A percentile compares a stretch with the other conserved stretches of the same genome.
These are phyloP conservation scores for Meleagris gallopavo DNA, from an alignment of 2,113 vertebrate genomes.

Conservation along the genomic window DNA sequence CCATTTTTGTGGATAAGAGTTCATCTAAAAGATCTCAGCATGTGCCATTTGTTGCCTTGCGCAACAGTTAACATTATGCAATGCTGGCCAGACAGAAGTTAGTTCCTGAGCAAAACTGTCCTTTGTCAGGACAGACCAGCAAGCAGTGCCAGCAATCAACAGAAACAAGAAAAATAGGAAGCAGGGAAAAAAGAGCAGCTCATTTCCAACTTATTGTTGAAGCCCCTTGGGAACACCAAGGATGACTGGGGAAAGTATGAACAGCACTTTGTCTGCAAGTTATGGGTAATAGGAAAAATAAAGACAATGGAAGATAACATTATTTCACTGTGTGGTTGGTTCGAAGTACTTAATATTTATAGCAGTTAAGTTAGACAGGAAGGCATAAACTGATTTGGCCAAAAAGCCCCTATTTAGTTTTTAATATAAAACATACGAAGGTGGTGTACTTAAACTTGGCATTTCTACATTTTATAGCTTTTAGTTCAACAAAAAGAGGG, in stretches of 20 bases:
- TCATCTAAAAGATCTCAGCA: background rate
- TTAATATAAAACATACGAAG: background rate
- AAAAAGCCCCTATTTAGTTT: background rate
- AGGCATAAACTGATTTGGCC: background rate
- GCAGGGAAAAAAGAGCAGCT: background rate
- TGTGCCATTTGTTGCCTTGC: background rate
- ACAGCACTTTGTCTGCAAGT: background rate
- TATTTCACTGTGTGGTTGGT: background rate
- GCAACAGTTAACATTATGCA: background rate
- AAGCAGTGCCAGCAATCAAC: background rate
- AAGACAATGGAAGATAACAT: background rate
- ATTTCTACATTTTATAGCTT: background rate
- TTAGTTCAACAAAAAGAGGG: background rate
- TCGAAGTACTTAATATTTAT: background rate
- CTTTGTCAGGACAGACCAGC: background rate
- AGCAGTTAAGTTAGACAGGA: background rate
- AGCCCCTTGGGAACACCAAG: background rate
- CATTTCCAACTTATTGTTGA: background rate
- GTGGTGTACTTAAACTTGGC: background rate
- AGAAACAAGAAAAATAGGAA: background rate
- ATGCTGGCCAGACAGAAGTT: rapidly evolving
- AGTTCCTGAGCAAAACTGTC: background rate
- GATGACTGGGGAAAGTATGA: background rate
- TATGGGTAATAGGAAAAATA: background rate
- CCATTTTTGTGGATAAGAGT: conserved; percentile 19